Base-by-base conservation (phyloP, 2,888 invertebrate genomes). In the Taphrorychus bicolor region DNA sequence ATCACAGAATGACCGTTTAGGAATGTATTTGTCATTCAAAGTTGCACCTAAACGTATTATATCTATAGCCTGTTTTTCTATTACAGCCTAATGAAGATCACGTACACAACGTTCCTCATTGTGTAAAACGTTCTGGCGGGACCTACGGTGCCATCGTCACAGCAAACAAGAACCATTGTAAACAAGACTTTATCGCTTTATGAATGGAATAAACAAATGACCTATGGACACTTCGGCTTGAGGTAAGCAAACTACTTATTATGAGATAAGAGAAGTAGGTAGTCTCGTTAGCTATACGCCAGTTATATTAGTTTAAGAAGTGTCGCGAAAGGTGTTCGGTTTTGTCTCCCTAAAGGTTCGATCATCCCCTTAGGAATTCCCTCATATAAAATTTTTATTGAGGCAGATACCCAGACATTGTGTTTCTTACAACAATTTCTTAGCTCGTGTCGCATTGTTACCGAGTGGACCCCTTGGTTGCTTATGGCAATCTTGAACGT, bases 401-500 rank as follows among this genome's bases (percentile, higher is more conserved):
- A 66, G 66, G 57, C 64, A 72, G 63, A 72, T 61, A 70, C 63
- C n/a, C 32, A 72, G 63, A 73, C 70, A 72, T 70, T 73, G 70
- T 71, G 68, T 72, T 70, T 59, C 68, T 70, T 71, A 72, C 70
- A 70, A 62, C 66, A 58, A 69, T 68, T 72, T 64, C 71, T 71
- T 72, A 73, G 74, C 74, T 74, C 74, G 74, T 74, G 74, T 73
- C 66, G 66, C 65, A 74, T 74, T 74, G 73, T 74, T 59, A 70
- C 59, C 42, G 58, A 67, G 65, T 65, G 67, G 66, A 24, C 63
- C 72, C 71, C 66, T 70, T 65, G 61, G 66, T 65, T 53, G 70
- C 66, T 70, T 71, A 66, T 71, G 70, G 69, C 65, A 71, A 69
- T 70, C 72, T 73, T 72, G 71, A 71, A 71, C 73, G 72, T 73